Base-by-base conservation (phyloP, 2,888 invertebrate genomes). In the Galerucella nymphaeae region DNA sequence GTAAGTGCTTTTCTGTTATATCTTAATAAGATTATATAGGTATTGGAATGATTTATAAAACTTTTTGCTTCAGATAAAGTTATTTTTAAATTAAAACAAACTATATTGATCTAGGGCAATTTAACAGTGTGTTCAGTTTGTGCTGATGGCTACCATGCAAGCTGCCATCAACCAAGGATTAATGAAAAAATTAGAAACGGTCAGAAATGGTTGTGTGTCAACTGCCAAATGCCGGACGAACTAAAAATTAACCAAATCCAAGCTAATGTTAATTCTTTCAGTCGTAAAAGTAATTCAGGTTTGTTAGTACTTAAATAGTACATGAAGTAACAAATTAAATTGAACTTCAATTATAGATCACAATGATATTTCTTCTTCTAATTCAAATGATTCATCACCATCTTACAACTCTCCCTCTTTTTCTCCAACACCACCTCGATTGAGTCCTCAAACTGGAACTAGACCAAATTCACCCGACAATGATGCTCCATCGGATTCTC, bases 121-220 rank as follows among this genome's bases (percentile, higher is more conserved):
- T 72, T 83, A 48, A 78, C 80, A n/a, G 82, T 83, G 0, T 83
- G 97, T 86, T 92, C 92, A 79, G 90, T 91, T 45, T 97, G 97
- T 85, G 93, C 94, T 59, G 94, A 96, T 85, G 93, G 93, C 5
- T 97, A 94, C 84, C 97, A 97, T 85, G 89, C 92, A 75, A 87
- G 89, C 45, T 97, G 96, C 82, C 96, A 96, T 82, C 87, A 90
- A 48, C 95, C 96, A 5, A 89, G 90, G 58, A 89, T 93, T 75
- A 86, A 88, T 5, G 90, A 90, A 73, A 88, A 88, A 76, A 82
- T 86, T 58, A 90, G 90, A 83, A 88, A 89, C 14, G 90, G 89
- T 82, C 87, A 89, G 55, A 91, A 91, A 79, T 94, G 94, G 94
- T 89, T 92, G 72, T 94, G 94, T 81, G 89, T 89, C 69, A 92